A percentile compares a stretch with the other conserved stretches of the same genome.
Evolutionary conservation across 2,888 invertebrate species (phyloP).

Genomic region (Hydroisotoma schaefferi): DNA sequence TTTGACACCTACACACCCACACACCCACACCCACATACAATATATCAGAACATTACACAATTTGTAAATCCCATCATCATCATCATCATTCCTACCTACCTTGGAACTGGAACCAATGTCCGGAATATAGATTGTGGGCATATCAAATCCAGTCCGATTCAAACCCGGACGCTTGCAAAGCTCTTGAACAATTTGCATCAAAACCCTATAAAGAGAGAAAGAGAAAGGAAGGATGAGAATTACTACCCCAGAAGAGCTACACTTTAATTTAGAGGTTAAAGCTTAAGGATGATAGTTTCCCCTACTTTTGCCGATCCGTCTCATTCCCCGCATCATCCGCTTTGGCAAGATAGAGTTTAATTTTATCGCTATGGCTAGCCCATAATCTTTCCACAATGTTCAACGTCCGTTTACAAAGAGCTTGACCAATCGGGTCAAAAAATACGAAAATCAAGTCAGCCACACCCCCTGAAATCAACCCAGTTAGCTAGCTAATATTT

Average conservation of each 20-base stretch:
- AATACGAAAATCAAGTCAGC: conserved; percentile 60
- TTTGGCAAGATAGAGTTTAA: conserved; percentile 59
- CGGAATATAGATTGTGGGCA: conserved; percentile 60
- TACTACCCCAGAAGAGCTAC: too few relatives aligned
- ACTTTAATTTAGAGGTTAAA: too few relatives aligned
- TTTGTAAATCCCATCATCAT: too few relatives aligned
- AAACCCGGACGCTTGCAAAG: conserved; percentile 59
- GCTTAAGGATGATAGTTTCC: too few relatives aligned
- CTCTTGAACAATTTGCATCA: conserved; percentile 62
- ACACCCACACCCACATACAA: too few relatives aligned
- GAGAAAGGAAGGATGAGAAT: neutral
- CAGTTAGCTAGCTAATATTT: neutral
- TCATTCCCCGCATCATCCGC: conserved; percentile 61
- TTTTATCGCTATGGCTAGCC: conserved; percentile 56
- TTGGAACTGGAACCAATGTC: too few relatives aligned
- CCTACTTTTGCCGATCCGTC: conserved; percentile 58
- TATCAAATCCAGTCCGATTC: conserved; percentile 59
- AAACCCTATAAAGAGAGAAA: conserved; percentile 51
- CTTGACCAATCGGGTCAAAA: conserved; percentile 61
- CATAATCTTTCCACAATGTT: conserved; percentile 58
- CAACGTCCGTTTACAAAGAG: conserved; percentile 59
- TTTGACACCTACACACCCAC: conserved; percentile 52
- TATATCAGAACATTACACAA: too few relatives aligned
- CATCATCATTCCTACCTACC: too few relatives aligned
- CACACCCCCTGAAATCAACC: conserved; percentile 49